These are phyloP conservation scores for Cyanoliseus patagonus DNA, from an alignment of 2,113 vertebrate species.

Conservation along the genomic window DNA sequence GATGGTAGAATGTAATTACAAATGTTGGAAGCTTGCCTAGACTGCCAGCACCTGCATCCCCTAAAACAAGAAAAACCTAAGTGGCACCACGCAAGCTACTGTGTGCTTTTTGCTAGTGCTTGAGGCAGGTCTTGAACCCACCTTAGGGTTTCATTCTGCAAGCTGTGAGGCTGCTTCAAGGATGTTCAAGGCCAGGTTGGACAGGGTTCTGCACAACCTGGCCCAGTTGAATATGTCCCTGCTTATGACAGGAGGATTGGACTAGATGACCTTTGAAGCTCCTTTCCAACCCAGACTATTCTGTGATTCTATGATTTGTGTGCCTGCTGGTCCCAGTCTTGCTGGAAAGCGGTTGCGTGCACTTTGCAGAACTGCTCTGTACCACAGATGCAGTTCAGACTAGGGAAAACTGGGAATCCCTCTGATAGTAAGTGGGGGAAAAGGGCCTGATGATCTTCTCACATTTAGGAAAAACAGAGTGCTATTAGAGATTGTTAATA, in stretches of 20 bases:
- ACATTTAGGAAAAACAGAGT: not conserved
- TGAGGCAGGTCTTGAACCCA: not conserved
- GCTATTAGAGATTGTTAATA: not conserved
- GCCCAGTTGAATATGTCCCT: not conserved
- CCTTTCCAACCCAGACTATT: not conserved
- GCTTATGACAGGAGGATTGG: not conserved
- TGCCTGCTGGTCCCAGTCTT: not conserved
- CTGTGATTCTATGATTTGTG: not conserved
- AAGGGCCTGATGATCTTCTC: not conserved
- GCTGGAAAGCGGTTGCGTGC: not conserved
- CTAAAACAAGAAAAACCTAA: not conserved
- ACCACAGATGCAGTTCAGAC: rapidly evolving
- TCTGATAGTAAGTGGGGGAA: not conserved
- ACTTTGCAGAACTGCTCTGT: not conserved
- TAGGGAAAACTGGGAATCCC: not conserved
- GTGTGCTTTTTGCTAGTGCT: not conserved
- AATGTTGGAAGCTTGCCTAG: not conserved
- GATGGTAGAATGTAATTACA: not conserved
- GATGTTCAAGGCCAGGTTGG: not conserved
- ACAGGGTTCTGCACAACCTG: not conserved
- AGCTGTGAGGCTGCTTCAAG: not conserved
- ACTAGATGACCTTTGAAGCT: not conserved
- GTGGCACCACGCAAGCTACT: not conserved
- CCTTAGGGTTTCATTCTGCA: not conserved
- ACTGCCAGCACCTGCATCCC: not conserved